Percentiles rank a stretch among this genome's conserved stretches.
Conservation (phyloP, 2,797 vertebrate species). For the Myotis planiceps region DNA sequence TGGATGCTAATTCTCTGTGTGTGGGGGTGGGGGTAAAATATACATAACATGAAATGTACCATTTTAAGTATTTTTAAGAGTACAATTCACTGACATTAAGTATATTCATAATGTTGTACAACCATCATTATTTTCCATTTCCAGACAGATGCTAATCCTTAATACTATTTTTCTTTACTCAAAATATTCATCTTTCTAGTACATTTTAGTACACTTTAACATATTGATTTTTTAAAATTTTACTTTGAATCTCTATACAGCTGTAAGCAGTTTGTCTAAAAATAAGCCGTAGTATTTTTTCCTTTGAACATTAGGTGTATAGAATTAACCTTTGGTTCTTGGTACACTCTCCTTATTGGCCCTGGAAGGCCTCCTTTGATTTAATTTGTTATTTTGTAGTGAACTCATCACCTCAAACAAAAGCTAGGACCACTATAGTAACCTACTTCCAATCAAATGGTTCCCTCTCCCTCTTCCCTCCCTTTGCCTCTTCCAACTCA, state of each 20-base stretch:
- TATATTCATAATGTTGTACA: neutral
- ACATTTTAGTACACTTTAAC: constrained; percentile 16
- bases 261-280: constrained; percentile 36
- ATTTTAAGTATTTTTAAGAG: neutral
- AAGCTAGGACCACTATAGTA: neutral
- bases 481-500: neutral
- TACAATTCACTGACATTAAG: neutral
- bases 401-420: neutral
- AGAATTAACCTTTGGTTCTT: neutral
- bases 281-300: neutral
- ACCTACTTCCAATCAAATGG: neutral
- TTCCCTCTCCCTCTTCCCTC: neutral
- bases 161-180: neutral
- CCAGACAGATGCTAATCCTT: neutral
- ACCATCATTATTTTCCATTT: neutral
- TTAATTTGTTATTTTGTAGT: neutral
- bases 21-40: neutral
- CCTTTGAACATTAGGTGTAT: neutral
- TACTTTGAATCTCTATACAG: neutral
- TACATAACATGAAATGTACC: neutral
- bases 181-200: neutral
- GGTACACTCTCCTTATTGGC: neutral
- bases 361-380: neutral
- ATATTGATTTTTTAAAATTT: neutral
- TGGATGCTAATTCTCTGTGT: neutral